phyloP scores from a whole-genome alignment of 2,888 invertebrate species.

The Drosophila affinis region DNA sequence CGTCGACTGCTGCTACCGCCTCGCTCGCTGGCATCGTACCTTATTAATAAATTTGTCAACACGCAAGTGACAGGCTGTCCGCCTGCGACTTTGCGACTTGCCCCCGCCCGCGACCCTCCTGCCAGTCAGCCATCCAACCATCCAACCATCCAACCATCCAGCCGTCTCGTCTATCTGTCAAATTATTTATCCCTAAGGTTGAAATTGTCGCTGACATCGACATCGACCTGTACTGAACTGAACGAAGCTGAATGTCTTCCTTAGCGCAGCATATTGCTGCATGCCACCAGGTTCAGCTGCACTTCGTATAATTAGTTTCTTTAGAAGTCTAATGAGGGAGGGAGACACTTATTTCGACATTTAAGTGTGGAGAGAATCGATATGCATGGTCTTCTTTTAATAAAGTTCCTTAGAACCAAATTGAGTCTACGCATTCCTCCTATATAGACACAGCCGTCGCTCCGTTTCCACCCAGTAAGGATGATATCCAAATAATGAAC shows the following conservation, averaged over 20 bases:
- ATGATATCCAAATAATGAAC: not conserved
- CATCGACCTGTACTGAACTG: constrained; percentile 44
- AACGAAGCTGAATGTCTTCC: not conserved
- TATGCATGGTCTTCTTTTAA: not conserved
- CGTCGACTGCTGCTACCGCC: constrained; percentile 67
- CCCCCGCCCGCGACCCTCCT: constrained; percentile 1
- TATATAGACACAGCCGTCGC: not conserved
- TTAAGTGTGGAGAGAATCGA: not conserved
- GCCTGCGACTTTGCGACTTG: constrained; percentile 63
- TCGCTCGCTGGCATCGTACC: constrained; percentile 59
- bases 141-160: constrained; percentile 7
- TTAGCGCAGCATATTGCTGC: constrained; percentile 68
- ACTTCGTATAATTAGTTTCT: constrained; percentile 5
- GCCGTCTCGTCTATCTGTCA: constrained; percentile 47
- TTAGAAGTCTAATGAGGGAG: constrained; percentile 21
- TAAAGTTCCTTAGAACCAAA: not conserved
- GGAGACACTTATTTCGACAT: not conserved
- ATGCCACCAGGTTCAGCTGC: constrained; percentile 40
- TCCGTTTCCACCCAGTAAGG: not conserved
- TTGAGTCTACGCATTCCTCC: not conserved
- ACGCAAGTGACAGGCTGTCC: constrained; percentile 80
- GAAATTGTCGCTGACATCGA: constrained; percentile 38
- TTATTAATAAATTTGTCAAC: constrained; percentile 83
- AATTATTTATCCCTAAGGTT: constrained; percentile 69
- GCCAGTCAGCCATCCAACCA: constrained; percentile 8